Evolutionary conservation across 2,113 vertebrate species (phyloP).

Genomic region (Raja brachyura): DNA sequence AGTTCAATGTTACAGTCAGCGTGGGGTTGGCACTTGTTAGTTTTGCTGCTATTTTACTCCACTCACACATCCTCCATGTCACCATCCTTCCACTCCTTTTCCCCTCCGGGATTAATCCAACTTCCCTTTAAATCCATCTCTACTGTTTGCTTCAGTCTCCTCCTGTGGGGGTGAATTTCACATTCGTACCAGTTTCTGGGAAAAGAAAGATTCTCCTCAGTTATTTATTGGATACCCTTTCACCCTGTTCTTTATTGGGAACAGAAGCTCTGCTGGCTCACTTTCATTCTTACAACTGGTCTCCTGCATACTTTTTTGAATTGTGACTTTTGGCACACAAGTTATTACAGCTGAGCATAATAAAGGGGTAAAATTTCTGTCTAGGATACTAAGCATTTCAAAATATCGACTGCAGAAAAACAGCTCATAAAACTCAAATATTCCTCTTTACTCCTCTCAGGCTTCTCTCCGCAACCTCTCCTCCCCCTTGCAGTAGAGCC

Average conservation of each 20-base stretch:
- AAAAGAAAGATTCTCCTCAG: no score
- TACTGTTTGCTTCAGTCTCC: background rate
- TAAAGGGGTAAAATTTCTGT: no score
- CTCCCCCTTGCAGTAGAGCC: no score
- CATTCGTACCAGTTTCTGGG: background rate
- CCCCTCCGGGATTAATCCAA: background rate
- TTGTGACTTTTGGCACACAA: no score
- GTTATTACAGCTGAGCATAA: no score
- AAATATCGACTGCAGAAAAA: no score
- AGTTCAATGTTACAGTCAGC: background rate
- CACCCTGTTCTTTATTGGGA: background rate
- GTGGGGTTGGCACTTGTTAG: background rate
- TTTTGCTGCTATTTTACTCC: background rate
- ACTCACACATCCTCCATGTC: background rate
- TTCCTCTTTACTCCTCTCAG: no score
- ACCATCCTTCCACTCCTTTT: background rate
- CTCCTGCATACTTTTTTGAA: no score
- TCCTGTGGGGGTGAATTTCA: background rate
- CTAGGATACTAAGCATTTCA: no score
- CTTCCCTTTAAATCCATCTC: background rate
- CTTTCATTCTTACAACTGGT: background rate
- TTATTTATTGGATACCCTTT: background rate
- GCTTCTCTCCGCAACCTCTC: no score
- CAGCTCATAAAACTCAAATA: no score
- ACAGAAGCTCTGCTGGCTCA: background rate